Base-by-base conservation (phyloP, 1,140 invertebrate genomes). In the Drosophila busckii region DNA sequence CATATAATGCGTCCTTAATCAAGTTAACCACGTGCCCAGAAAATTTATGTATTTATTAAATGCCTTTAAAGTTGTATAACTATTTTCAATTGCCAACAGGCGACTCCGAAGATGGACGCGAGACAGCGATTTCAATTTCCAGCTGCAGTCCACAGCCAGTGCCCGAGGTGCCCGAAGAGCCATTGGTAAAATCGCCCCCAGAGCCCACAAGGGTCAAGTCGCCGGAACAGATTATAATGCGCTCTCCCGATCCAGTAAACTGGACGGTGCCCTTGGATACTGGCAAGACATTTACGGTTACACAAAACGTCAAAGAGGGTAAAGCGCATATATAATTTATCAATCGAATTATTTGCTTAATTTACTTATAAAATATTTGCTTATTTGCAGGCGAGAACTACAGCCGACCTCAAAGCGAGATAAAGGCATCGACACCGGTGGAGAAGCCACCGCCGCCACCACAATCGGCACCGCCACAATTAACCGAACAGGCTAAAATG, bases 261-360 rank as follows among this genome's bases (percentile, higher is more conserved):
- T 97, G 96, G 96, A 97, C 95, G 12, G 95, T 97, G 46, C 95
- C 95, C 34, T 90, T 97, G 62, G 95, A 97, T 87, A 97, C 95
- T 52, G 95, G 95, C 54, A 96, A 96, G 89, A 96, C 94, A 4
- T 96, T 97, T 88, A 96, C 95, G 29, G 95, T 96, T 61, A 96
- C 95, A 22, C 95, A 96, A 89, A 96, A 96, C 88, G 93, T 96
- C 63, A 92, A 93, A 88, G 94, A 94, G 89, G 94, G 94, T 95
- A 92, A 92, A 87, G 93, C 94, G 89, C 92, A 93, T 93, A 89
- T n/a, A 89, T 26, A 37, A 3, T 15, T 26, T 46, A 6, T n/a
- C 9, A 10, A 25, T 16, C 9, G 1, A 13, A 10, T 10, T 17
- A 25, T 17, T 31, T 7, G 2, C 22, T 42, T 19, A 6, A 2